Percentiles rank a stretch among this genome's conserved stretches.
phyloP scores from a whole-genome alignment of 2,797 vertebrate species.

The Pelochelys cantorii region DNA sequence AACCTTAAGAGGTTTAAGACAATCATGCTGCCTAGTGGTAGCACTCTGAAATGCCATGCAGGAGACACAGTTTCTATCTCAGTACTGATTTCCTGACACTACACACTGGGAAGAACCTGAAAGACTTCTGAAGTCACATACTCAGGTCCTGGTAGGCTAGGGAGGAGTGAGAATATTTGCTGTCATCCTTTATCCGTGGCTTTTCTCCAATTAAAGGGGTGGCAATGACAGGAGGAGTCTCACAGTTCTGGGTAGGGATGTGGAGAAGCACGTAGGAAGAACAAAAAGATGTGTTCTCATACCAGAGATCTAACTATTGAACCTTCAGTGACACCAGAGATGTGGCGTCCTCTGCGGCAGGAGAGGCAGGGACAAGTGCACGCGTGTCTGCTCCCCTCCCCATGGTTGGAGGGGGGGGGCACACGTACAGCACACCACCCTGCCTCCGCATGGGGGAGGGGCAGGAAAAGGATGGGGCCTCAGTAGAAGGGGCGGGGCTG shows the following conservation, averaged over 20 bases:
- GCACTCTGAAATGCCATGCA: not conserved
- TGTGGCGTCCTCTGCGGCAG: no score
- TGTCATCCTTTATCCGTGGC: not conserved
- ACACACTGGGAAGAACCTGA: not conserved
- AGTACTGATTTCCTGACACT: not conserved
- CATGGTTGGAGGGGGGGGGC: no score
- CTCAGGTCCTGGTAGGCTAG: not conserved
- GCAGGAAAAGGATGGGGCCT: no score
- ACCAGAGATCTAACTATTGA: not conserved
- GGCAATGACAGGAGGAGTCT: no score
- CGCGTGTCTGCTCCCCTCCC: no score
- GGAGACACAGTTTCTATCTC: not conserved
- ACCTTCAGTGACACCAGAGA: not conserved
- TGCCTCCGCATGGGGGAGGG: no score
- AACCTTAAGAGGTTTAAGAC: not conserved
- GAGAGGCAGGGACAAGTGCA: no score
- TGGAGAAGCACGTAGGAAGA: not conserved
- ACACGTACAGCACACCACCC: no score
- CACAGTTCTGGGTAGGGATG: not conserved
- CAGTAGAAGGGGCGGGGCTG: no score
- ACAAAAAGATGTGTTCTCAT: not conserved
- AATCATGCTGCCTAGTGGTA: not conserved
- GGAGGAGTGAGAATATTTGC: not conserved
- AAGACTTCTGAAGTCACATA: not conserved
- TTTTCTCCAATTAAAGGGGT: not conserved